phyloP scores from a whole-genome alignment of 2,888 invertebrate species.

The Cantharis nigra region DNA sequence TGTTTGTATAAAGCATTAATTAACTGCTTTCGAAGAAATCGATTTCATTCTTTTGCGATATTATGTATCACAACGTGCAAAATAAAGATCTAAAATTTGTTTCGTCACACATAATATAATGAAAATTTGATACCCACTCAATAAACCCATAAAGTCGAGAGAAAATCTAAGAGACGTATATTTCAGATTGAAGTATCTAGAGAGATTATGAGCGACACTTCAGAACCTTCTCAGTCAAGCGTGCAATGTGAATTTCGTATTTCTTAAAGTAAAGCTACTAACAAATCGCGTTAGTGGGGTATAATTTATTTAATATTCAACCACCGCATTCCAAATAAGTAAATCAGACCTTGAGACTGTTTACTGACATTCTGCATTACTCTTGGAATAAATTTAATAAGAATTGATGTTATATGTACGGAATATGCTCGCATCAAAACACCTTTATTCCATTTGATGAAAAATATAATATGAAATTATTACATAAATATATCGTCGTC shows the following conservation, averaged over 20 bases:
- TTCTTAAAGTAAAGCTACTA: neutral
- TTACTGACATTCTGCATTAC: neutral
- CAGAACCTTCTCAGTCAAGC: neutral
- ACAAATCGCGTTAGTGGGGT: slow-evolving; percentile 1
- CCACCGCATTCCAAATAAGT: neutral
- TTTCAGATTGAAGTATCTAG: neutral
- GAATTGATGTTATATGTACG: neutral
- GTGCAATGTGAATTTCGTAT: neutral
- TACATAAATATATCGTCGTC: neutral
- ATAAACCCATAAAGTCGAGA: neutral
- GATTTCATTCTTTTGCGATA: neutral
- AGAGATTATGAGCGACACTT: neutral
- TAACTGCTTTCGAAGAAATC: neutral
- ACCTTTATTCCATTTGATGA: neutral
- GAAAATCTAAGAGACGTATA: neutral
- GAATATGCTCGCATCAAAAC: neutral
- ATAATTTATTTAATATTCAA: slow-evolving; percentile 3
- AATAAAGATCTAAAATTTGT: neutral
- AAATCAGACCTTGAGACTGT: neutral
- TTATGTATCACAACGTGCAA: neutral
- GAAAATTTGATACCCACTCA: neutral
- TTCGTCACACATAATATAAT: neutral
- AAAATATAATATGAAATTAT: neutral
- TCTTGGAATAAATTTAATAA: neutral
- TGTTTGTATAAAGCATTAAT: neutral